A percentile compares a stretch with the other conserved stretches of the same genome.
Conservation (phyloP, 2,113 vertebrate species). For the Rostratula benghalensis region DNA sequence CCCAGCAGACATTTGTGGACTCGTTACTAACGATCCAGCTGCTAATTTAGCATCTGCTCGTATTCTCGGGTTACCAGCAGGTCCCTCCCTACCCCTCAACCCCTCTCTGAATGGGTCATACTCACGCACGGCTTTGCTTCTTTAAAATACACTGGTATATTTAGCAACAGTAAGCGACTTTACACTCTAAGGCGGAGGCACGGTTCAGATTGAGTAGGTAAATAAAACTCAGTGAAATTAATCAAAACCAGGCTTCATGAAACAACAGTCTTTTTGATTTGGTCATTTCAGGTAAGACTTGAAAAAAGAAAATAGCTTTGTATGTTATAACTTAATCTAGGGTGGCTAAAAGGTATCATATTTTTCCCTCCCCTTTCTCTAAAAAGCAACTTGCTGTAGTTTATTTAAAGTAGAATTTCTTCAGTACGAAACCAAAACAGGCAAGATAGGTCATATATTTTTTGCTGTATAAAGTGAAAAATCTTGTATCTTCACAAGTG, state of each 20-base stretch:
- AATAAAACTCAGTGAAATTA: conserved; percentile 13
- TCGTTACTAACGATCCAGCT: conserved; percentile 60
- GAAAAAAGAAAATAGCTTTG: background rate
- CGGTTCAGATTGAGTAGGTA: background rate
- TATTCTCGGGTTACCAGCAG: conserved; percentile 70
- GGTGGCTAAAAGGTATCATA: background rate
- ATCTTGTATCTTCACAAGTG: background rate
- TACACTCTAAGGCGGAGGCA: background rate
- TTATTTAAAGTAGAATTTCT: background rate
- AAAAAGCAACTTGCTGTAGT: background rate
- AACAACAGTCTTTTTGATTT: background rate
- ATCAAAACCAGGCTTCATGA: background rate
- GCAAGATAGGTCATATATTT: background rate
- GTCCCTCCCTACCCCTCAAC: conserved; percentile 37
- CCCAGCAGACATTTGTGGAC: conserved; percentile 49
- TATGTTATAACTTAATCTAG: background rate
- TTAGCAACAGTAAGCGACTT: conserved; percentile 26
- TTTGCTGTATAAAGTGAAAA: background rate
- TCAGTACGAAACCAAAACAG: background rate
- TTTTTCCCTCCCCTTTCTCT: background rate
- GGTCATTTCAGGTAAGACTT: background rate
- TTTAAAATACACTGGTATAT: conserved; percentile 47
- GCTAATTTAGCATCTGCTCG: conserved; percentile 71
- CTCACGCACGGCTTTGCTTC: conserved; percentile 23
- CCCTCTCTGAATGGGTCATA: background rate